A percentile compares a stretch with the other conserved stretches of the same genome.
Conservation (phyloP, 2,888 invertebrate species). For the Aplocera efformata region DNA sequence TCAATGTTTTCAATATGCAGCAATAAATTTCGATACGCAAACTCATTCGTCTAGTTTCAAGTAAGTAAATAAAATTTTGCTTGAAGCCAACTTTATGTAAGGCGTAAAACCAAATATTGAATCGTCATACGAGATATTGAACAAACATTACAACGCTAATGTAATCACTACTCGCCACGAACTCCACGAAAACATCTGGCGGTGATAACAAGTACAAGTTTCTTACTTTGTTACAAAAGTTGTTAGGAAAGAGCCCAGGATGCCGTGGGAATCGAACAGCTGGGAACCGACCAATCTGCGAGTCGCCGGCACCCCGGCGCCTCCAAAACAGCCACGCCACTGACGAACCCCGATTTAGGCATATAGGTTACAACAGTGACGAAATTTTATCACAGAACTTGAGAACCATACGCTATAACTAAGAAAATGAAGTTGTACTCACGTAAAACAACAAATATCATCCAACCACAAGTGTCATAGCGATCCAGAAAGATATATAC, state of each 20-base stretch:
- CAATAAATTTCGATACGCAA: too few species aligned
- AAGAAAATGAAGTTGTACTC: conserved; percentile 48
- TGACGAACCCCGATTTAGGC: conserved; percentile 44
- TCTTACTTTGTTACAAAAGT: conserved; percentile 18
- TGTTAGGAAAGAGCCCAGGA: conserved; percentile 11
- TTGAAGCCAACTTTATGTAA: background rate
- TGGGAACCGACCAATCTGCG: conserved; percentile 26
- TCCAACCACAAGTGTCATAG: conserved; percentile 73
- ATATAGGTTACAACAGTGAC: conserved; percentile 36
- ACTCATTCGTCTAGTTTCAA: too few species aligned
- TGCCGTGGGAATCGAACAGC: conserved; percentile 38
- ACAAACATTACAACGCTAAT: conserved; percentile 26
- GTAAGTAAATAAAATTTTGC: too few species aligned
- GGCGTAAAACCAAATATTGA: conserved; percentile 17
- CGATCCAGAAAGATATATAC: conserved; percentile 65
- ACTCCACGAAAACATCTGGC: conserved; percentile 43
- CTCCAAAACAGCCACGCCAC: conserved; percentile 50
- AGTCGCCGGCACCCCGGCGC: conserved; percentile 47
- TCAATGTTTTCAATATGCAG: too few species aligned
- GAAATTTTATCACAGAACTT: conserved; percentile 43
- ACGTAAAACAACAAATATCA: conserved; percentile 71
- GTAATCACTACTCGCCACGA: conserved; percentile 23
- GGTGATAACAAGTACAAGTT: conserved; percentile 31
- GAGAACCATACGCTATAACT: conserved; percentile 28
- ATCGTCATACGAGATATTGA: conserved; percentile 21